Evolutionary conservation across 1,140 invertebrate genomes (phyloP).

Genomic region (Brachionus manjavacas): DNA sequence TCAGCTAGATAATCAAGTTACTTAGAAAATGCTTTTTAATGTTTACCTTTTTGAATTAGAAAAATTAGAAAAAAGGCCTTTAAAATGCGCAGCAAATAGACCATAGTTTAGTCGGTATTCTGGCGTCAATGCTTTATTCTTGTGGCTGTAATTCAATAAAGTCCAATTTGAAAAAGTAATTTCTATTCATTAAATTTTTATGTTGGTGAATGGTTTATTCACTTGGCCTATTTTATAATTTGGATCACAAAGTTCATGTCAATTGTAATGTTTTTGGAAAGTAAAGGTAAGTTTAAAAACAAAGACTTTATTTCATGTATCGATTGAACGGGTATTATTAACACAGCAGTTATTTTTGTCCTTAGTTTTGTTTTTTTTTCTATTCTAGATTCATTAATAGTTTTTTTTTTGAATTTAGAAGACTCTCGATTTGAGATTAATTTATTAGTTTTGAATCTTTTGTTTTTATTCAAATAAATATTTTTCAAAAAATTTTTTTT

Average conservation of each 20-base stretch:
- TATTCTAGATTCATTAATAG: background rate
- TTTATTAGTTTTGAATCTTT: background rate
- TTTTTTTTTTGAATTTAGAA: background rate
- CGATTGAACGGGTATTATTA: background rate
- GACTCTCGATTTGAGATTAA: background rate
- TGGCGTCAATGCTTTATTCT: background rate
- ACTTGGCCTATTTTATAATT: constrained; percentile 31
- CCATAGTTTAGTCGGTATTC: background rate
- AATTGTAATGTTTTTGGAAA: background rate
- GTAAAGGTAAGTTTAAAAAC: constrained; percentile 12
- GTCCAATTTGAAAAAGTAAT: background rate
- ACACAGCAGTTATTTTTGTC: constrained; percentile 18
- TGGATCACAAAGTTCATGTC: constrained; percentile 28
- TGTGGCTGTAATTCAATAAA: background rate
- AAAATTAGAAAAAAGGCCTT: background rate
- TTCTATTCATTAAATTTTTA: background rate
- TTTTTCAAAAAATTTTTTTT: too few species aligned
- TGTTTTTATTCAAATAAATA: too few species aligned
- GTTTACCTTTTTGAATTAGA: background rate
- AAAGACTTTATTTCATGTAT: background rate
- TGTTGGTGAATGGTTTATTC: background rate
- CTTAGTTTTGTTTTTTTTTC: background rate
- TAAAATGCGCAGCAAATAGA: background rate
- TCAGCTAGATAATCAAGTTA: background rate
- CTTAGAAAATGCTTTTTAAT: background rate